Percentiles rank a stretch among this genome's conserved stretches.
These are phyloP conservation scores for Melipona bicolor DNA, from an alignment of 2,888 invertebrate species.

Conservation along the genomic window DNA sequence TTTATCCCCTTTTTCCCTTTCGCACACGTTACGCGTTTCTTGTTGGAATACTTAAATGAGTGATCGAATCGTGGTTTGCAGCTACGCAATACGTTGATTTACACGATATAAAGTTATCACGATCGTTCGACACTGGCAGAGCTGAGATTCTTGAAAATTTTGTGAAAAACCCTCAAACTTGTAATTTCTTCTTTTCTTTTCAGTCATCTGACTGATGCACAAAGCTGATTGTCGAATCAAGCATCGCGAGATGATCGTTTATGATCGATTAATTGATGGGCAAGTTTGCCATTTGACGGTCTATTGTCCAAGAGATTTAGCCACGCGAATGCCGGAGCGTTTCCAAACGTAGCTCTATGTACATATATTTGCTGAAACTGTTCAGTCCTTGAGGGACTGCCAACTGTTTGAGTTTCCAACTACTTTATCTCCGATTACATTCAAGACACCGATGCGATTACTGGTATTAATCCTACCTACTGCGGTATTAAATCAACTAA, in stretches of 20 bases:
- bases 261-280: neutral
- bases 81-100: too few species aligned
- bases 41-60: neutral
- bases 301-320: neutral
- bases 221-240: neutral
- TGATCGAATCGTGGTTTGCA: too few species aligned
- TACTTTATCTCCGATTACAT: constrained; percentile 21
- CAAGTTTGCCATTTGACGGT: neutral
- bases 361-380: constrained; percentile 25
- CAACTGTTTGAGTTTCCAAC: constrained; percentile 35
- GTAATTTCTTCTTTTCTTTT: too few species aligned
- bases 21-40: neutral
- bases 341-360: neutral
- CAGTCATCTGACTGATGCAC: too few species aligned
- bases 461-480: constrained; percentile 1
- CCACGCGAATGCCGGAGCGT: neutral
- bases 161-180: too few species aligned
- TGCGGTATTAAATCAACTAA: neutral
- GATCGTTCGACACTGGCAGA: too few species aligned
- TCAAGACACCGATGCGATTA: constrained; percentile 25
- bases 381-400: constrained; percentile 23
- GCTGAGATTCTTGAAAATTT: too few species aligned
- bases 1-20: too few species aligned
- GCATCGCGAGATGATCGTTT: neutral
- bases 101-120: too few species aligned